A percentile compares a stretch with the other conserved stretches of the same genome.
phyloP scores from a whole-genome alignment of 2,113 vertebrate genomes.

The Cynocephalus volans region DNA sequence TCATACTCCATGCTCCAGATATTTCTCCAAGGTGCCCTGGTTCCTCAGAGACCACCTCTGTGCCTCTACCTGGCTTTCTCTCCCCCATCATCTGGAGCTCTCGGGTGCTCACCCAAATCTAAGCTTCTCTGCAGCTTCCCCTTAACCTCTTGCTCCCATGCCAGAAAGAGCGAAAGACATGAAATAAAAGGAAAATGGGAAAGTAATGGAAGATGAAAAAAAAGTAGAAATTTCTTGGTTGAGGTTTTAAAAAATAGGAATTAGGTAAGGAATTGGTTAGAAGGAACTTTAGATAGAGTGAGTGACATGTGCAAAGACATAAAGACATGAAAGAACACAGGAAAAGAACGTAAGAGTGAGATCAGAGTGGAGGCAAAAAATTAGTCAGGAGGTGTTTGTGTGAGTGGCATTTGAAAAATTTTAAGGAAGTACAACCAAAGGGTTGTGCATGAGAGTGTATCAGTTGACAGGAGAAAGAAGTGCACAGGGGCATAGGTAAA shows the following conservation, averaged over 20 bases:
- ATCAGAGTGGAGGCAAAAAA: background rate
- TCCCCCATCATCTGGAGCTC: background rate
- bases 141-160: background rate
- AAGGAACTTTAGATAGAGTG: background rate
- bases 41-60: background rate
- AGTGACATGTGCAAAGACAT: background rate
- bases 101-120: background rate
- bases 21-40: background rate
- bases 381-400: background rate
- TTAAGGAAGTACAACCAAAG: background rate
- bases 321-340: background rate
- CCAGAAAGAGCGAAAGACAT: background rate
- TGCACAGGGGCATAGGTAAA: background rate
- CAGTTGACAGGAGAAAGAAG: background rate
- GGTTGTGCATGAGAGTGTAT: background rate
- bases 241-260: background rate
- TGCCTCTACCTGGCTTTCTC: background rate
- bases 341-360: background rate
- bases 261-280: background rate
- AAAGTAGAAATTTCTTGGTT: background rate
- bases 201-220: background rate
- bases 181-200: background rate
- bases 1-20: background rate
- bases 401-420: background rate
- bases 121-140: background rate